Evolutionary conservation across 1,140 invertebrate species (phyloP).

Genomic region (Bombus consobrinus): DNA sequence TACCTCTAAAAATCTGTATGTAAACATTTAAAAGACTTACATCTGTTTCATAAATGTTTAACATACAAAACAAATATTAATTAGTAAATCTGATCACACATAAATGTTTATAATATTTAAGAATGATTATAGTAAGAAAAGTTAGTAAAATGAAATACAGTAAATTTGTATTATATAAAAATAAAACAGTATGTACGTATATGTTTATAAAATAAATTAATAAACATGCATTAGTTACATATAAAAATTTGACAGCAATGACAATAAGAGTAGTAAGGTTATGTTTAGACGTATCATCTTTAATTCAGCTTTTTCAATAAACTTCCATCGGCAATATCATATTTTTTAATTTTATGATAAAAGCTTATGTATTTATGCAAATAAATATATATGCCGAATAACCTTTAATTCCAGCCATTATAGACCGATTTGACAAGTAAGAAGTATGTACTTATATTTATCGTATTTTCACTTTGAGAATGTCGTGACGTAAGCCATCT

Average conservation of each 20-base stretch:
- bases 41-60: neutral
- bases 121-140: neutral
- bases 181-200: neutral
- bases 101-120: neutral
- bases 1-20: neutral
- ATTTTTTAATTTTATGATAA: conserved; percentile 8
- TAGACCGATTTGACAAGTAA: conserved; percentile 68
- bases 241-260: conserved; percentile 37
- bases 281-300: conserved; percentile 56
- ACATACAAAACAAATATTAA: neutral
- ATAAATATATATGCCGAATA: conserved; percentile 57
- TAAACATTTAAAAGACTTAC: neutral
- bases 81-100: neutral
- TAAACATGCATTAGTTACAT: neutral
- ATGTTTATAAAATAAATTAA: conserved; percentile 12
- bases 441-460: conserved; percentile 49
- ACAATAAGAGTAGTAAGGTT: conserved; percentile 55
- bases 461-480: conserved; percentile 48
- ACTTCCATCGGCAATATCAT: neutral
- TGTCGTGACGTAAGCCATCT: conserved; percentile 51
- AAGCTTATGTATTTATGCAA: conserved; percentile 21
- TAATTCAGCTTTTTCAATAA: conserved; percentile 1
- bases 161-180: neutral
- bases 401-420: conserved; percentile 82
- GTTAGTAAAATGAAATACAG: neutral